Percentiles rank a stretch among this genome's conserved stretches.
Evolutionary conservation across 2,113 vertebrate species (phyloP).

Genomic region (Dipodomys spectabilis): DNA sequence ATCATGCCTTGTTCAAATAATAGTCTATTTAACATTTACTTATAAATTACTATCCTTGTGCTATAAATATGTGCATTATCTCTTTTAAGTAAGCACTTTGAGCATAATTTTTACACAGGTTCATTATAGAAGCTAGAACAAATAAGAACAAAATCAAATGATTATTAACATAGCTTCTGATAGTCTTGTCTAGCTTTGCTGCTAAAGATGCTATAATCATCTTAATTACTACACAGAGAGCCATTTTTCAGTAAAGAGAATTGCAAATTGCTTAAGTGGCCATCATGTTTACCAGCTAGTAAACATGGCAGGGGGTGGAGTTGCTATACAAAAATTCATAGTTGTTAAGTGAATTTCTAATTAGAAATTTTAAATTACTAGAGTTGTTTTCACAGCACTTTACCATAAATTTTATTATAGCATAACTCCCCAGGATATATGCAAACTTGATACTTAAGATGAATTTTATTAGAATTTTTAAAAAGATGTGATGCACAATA

Average conservation of each 20-base stretch:
- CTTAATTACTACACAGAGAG: conserved; percentile 59
- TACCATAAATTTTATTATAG: conserved; percentile 59
- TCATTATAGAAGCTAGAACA: not conserved
- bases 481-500: not conserved
- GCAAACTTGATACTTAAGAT: not conserved
- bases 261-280: conserved; percentile 57
- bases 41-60: not conserved
- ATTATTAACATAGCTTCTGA: conserved; percentile 63
- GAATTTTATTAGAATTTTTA: conserved; percentile 30
- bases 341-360: conserved; percentile 49
- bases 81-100: not conserved
- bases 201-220: conserved; percentile 36
- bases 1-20: conserved; percentile 27
- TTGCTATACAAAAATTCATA: conserved; percentile 44
- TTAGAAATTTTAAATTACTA: conserved; percentile 67
- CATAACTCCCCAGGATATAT: not conserved
- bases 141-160: not conserved
- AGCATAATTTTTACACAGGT: not conserved
- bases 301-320: conserved; percentile 5
- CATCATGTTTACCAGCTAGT: not conserved
- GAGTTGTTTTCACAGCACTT: conserved; percentile 33
- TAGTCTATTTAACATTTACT: not conserved
- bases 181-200: conserved; percentile 40
- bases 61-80: not conserved
- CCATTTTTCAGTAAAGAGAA: conserved; percentile 58